Evolutionary conservation across 2,797 vertebrate species (phyloP).

Genomic region (Knipowitschia caucasica): DNA sequence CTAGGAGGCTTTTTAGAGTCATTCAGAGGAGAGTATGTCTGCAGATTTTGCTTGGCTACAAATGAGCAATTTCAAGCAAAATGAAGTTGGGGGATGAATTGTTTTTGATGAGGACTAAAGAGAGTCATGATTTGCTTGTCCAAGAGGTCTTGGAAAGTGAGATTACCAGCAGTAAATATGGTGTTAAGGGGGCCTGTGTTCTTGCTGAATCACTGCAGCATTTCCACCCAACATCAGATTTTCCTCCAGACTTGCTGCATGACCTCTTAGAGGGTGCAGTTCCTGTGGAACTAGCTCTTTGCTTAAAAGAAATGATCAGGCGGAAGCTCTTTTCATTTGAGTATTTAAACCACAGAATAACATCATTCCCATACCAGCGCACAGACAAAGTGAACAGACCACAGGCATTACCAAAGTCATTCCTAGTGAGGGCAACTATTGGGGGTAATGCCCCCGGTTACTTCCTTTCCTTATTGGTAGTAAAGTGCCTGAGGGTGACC

Average conservation of each 20-base stretch:
- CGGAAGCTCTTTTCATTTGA: slow-evolving; percentile 20
- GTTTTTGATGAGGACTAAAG: slow-evolving; percentile 26
- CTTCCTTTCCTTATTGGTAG: slow-evolving; percentile 33
- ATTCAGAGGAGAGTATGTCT: slow-evolving; percentile 27
- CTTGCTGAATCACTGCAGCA: slow-evolving; percentile 14
- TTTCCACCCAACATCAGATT: slow-evolving; percentile 30
- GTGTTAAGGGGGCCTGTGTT: slow-evolving; percentile 28
- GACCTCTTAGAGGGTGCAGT: slow-evolving; percentile 20
- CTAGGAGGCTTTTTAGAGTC: slow-evolving; percentile 33
- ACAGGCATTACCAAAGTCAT: slow-evolving; percentile 26
- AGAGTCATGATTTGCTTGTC: slow-evolving; percentile 21
- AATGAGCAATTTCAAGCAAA: slow-evolving; percentile 21
- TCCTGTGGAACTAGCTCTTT: slow-evolving; percentile 21
- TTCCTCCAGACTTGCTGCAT: slow-evolving; percentile 25
- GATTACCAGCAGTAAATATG: slow-evolving; percentile 8
- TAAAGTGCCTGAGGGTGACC: slow-evolving; percentile 26
- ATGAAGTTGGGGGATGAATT: slow-evolving; percentile 6
- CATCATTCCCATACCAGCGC: slow-evolving; percentile 33
- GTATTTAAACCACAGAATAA: slow-evolving; percentile 22
- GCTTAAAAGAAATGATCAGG: slow-evolving; percentile 26
- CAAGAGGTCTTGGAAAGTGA: slow-evolving; percentile 10
- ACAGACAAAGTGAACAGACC: slow-evolving; percentile 27
- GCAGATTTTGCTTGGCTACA: slow-evolving; percentile 37
- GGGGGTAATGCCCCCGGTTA: slow-evolving; percentile 24
- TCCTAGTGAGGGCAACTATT: slow-evolving; percentile 20